These are phyloP conservation scores for Coboldia fuscipes DNA, from an alignment of 1,140 invertebrate genomes.

Conservation along the genomic window DNA sequence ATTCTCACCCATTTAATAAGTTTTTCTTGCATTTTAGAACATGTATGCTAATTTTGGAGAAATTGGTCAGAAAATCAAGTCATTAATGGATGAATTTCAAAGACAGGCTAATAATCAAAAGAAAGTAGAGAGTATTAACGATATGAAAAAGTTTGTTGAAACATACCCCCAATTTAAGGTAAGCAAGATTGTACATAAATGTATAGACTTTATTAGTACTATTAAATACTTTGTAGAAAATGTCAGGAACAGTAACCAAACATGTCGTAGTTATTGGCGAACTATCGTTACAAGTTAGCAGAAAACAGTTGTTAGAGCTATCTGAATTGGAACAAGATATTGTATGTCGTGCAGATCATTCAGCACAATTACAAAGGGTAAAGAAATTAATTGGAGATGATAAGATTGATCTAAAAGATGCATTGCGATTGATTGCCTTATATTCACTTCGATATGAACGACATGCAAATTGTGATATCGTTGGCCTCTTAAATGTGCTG, in stretches of 20 bases:
- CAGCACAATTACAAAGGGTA: conserved; percentile 58
- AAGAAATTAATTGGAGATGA: conserved; percentile 44
- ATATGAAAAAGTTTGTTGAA: conserved; percentile 99
- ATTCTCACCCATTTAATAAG: neutral
- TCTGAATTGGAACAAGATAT: conserved; percentile 96
- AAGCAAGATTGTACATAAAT: conserved; percentile 4
- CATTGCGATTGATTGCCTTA: conserved; percentile 70
- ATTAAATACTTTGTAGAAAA: conserved; percentile 41
- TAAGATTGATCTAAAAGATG: conserved; percentile 57
- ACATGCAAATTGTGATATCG: conserved; percentile 68
- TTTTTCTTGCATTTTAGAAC: conserved; percentile 38
- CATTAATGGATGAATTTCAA: conserved; percentile 95
- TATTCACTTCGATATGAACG: conserved; percentile 87
- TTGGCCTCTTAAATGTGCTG: conserved; percentile 45
- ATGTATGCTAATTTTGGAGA: conserved; percentile 95
- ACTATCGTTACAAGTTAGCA: conserved; percentile 63
- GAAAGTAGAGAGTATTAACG: conserved; percentile 93
- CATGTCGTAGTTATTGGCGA: conserved; percentile 94
- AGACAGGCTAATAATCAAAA: conserved; percentile 85
- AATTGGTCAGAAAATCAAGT: conserved; percentile 93
- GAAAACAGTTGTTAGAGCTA: conserved; percentile 64
- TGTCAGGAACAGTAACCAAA: conserved; percentile 94
- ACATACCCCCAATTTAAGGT: conserved; percentile 94
- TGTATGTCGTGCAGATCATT: conserved; percentile 81
- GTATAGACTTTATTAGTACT: neutral